These are phyloP conservation scores for Fundulus diaphanus DNA, from an alignment of 2,797 vertebrate genomes.

Conservation along the genomic window DNA sequence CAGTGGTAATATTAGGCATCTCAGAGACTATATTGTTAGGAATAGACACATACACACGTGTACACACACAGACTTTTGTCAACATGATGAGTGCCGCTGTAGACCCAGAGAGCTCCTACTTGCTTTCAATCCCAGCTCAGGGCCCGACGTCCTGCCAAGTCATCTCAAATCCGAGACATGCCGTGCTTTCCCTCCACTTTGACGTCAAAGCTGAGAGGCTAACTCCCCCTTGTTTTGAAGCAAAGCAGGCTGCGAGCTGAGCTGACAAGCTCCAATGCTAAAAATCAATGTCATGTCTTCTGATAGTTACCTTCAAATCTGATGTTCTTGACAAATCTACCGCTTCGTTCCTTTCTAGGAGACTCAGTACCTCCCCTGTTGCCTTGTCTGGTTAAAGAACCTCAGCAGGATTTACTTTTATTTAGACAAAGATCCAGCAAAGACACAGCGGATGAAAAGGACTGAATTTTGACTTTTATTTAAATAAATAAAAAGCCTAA, in stretches of 20 bases:
- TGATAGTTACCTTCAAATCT: conserved; percentile 46
- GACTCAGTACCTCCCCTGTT: conserved; percentile 48
- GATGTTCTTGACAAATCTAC: conserved; percentile 55
- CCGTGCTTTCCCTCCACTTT: conserved; percentile 53
- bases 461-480: background rate
- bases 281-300: conserved; percentile 54
- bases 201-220: conserved; percentile 63
- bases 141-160: conserved; percentile 63
- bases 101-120: conserved; percentile 22
- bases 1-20: conserved; percentile 47
- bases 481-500: background rate
- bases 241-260: conserved; percentile 24
- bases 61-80: conserved; percentile 35
- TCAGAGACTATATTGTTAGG: conserved; percentile 10
- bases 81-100: conserved; percentile 44
- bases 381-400: conserved; percentile 55
- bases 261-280: conserved; percentile 28
- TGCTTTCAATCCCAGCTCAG: conserved; percentile 64
- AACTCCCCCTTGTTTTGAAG: conserved; percentile 39
- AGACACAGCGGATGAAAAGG: conserved; percentile 41
- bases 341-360: conserved; percentile 39
- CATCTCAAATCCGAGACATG: conserved; percentile 28
- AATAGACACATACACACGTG: conserved; percentile 18
- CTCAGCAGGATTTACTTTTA: conserved; percentile 51
- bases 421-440: conserved; percentile 42